Conservation (phyloP, 2,888 invertebrate genomes). For the Cheilosia impressa region DNA sequence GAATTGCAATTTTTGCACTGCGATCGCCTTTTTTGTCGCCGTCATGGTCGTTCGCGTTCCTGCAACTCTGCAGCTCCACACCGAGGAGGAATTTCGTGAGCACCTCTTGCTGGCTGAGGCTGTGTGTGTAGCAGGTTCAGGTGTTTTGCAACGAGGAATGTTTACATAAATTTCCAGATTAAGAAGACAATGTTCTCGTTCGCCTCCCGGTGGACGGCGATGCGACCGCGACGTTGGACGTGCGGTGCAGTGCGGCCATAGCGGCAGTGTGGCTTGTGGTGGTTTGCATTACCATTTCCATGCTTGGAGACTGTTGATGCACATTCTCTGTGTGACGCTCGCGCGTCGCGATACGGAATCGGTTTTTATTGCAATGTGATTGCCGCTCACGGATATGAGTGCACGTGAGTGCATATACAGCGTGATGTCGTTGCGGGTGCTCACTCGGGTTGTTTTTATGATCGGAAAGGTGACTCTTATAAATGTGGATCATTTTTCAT, state of each 20-base stretch:
- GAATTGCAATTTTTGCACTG: constrained; percentile 73
- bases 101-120: constrained; percentile 29
- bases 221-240: constrained; percentile 25
- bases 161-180: constrained; percentile 75
- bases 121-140: constrained; percentile 63
- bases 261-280: constrained; percentile 27
- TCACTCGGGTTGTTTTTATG: neutral
- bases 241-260: constrained; percentile 32
- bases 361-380: constrained; percentile 69
- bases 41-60: constrained; percentile 55
- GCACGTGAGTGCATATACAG: constrained; percentile 37
- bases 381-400: constrained; percentile 51
- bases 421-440: constrained; percentile 54
- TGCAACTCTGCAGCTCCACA: constrained; percentile 13
- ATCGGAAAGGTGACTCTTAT: constrained; percentile 51
- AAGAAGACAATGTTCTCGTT: constrained; percentile 71
- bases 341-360: constrained; percentile 64
- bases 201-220: constrained; percentile 2
- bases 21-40: constrained; percentile 75
- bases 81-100: constrained; percentile 64
- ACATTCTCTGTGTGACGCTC: constrained; percentile 57
- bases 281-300: constrained; percentile 1
- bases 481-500: constrained; percentile 64
- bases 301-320: neutral
- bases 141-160: constrained; percentile 75